phyloP scores from a whole-genome alignment of 2,888 invertebrate species.

The Tuberolachnus salignus region DNA sequence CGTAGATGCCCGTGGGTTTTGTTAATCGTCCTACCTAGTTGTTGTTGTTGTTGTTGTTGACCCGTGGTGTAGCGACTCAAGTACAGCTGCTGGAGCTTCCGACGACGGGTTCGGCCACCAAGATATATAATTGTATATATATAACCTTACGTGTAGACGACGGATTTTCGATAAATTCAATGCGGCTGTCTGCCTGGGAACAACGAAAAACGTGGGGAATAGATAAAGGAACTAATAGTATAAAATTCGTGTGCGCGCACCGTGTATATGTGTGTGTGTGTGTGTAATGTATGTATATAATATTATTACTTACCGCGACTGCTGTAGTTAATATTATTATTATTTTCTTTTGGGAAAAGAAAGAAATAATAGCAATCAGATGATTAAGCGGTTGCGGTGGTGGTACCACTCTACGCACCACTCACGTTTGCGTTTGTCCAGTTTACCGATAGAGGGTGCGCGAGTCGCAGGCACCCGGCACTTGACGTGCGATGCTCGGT shows the following conservation, averaged over 20 bases:
- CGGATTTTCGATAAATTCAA: background rate
- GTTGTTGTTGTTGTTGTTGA: too few relatives aligned
- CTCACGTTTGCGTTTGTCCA: background rate
- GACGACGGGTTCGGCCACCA: too few relatives aligned
- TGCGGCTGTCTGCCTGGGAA: background rate
- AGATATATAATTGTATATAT: background rate
- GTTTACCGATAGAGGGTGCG: background rate
- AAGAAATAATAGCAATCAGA: constrained; percentile 12
- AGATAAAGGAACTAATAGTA: constrained; percentile 30
- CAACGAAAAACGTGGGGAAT: constrained; percentile 36
- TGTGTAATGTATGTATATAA: background rate
- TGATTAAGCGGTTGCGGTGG: background rate
- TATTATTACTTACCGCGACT: constrained; percentile 6
- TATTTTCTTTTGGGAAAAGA: constrained; percentile 24
- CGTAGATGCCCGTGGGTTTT: too few relatives aligned
- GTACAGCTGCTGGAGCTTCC: too few relatives aligned
- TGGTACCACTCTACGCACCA: background rate
- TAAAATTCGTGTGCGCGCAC: background rate
- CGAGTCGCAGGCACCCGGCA: too few relatives aligned
- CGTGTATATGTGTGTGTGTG: background rate
- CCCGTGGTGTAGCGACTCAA: too few relatives aligned
- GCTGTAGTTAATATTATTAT: background rate
- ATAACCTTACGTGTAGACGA: background rate
- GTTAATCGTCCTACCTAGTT: too few relatives aligned
- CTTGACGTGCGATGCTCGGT: too few relatives aligned